phyloP scores from a whole-genome alignment of 2,113 vertebrate species.

The Heterochromis multidens region DNA sequence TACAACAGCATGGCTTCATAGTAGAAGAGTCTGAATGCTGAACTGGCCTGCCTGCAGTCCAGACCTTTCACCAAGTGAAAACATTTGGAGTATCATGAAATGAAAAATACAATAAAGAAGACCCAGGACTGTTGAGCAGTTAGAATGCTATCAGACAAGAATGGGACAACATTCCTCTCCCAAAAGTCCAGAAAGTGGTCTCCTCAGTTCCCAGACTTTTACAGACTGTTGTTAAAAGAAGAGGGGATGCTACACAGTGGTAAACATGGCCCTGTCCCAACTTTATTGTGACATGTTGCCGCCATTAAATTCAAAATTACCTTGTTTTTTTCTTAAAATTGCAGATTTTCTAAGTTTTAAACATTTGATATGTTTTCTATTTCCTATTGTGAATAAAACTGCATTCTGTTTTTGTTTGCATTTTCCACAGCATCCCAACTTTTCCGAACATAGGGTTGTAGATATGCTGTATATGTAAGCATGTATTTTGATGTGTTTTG shows the following conservation, averaged over 20 bases:
- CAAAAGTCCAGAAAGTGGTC: no score
- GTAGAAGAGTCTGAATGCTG: no score
- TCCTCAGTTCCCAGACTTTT: neutral
- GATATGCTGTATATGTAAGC: neutral
- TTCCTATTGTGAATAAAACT: neutral
- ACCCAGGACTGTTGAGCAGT: no score
- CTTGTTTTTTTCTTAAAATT: neutral
- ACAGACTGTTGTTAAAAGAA: neutral
- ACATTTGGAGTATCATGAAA: no score
- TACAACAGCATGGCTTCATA: no score
- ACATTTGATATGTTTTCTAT: neutral
- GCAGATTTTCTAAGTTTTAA: neutral
- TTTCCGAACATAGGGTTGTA: neutral
- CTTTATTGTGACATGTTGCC: neutral
- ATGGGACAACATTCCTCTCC: no score
- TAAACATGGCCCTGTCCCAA: neutral
- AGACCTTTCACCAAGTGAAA: no score
- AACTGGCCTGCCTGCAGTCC: no score
- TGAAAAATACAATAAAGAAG: no score
- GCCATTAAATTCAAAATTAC: neutral
- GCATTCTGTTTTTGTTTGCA: neutral
- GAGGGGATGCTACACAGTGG: neutral
- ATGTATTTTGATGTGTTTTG: neutral
- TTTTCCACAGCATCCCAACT: no score
- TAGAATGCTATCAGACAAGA: no score